Percentiles rank a stretch among this genome's conserved stretches.
Conservation (phyloP, 2,888 invertebrate species). For the Cylloceria caligata region DNA sequence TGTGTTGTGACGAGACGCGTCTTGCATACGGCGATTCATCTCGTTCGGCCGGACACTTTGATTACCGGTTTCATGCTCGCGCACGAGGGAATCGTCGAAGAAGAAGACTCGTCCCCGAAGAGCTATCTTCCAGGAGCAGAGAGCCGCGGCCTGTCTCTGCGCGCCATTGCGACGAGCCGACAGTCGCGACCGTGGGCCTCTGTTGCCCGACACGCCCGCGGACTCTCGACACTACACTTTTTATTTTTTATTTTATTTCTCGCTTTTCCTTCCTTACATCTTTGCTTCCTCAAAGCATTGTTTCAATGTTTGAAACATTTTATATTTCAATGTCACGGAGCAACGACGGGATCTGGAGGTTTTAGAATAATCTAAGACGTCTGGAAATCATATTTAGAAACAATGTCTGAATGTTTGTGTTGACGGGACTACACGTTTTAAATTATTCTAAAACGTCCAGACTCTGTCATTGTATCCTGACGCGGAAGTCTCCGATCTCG, state of each 20-base stretch:
- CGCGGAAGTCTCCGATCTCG: too few relatives aligned
- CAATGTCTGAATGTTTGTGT: too few relatives aligned
- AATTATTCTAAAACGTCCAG: too few relatives aligned
- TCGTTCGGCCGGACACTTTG: slow-evolving; percentile 82
- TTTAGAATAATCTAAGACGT: too few relatives aligned
- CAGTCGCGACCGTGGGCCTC: slow-evolving; percentile 31
- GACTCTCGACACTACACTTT: slow-evolving; percentile 22
- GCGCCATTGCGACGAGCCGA: slow-evolving; percentile 28
- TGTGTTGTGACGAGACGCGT: slow-evolving; percentile 71
- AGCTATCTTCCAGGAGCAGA: slow-evolving; percentile 53
- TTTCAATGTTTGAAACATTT: too few relatives aligned
- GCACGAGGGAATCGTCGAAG: slow-evolving; percentile 75
- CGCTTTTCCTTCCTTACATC: too few relatives aligned
- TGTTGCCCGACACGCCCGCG: slow-evolving; percentile 24
- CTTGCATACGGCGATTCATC: slow-evolving; percentile 79
- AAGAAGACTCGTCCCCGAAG: slow-evolving; percentile 55
- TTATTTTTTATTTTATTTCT: background rate
- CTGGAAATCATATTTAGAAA: too few relatives aligned
- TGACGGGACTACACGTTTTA: too few relatives aligned
- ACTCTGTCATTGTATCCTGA: too few relatives aligned
- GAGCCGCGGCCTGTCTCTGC: slow-evolving; percentile 35
- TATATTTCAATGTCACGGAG: too few relatives aligned
- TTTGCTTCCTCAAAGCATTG: slow-evolving; percentile 9
- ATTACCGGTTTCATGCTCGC: slow-evolving; percentile 81
- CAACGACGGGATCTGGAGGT: too few relatives aligned